Base-by-base conservation (phyloP, 2,797 vertebrate genomes). In the Pantherophis alleghaniensis region DNA sequence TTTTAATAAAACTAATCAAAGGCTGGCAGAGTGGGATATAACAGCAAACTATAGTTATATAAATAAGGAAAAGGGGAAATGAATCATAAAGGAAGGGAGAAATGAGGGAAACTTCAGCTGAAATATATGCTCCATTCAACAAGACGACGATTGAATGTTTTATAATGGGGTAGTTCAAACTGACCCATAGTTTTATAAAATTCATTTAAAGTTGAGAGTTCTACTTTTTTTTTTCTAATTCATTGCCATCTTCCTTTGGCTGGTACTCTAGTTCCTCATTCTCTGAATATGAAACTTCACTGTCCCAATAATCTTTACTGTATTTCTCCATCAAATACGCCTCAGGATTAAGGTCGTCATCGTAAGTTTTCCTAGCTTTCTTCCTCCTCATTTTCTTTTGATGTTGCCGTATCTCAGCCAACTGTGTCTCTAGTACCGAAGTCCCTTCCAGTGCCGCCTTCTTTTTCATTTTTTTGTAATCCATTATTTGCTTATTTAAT, bases 401-500 rank as follows among this genome's bases (percentile, higher is more conserved):
- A 63, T 95, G 74, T 79, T 83, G 98, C 20, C 86, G 96, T 86
- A 98, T 95, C 53, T 96, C 95, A 20, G 96, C 97, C 60, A 97
- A 94, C 37, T 97, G 94, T 20, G 95, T 95, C 56, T 97, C 95
- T 0, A 96, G 97, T 53, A 97, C 95, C 42, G 2, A 91, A 59
- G 32, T 47, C 32, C 42, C 88, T 63, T 93, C 86, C 42, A 0
- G 1, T 89, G 66, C 89, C 88, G 57, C 92, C 42, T 95, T 90
- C 0, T 55, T 91, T 32, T 96, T 96, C 95, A 92, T 96, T 94
- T 96, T 97, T 96, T 98, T 98, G 93, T 98, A 98, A 26, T 98
- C 98, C 94, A 97, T 92, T 66, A 99, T 98, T 96, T 98, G 98
- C 95, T 97, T 98, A 94, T 98, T 97, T 91, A 99, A 96, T 0